phyloP scores from a whole-genome alignment of 2,888 invertebrate species.

The Protophormia terraenovae region DNA sequence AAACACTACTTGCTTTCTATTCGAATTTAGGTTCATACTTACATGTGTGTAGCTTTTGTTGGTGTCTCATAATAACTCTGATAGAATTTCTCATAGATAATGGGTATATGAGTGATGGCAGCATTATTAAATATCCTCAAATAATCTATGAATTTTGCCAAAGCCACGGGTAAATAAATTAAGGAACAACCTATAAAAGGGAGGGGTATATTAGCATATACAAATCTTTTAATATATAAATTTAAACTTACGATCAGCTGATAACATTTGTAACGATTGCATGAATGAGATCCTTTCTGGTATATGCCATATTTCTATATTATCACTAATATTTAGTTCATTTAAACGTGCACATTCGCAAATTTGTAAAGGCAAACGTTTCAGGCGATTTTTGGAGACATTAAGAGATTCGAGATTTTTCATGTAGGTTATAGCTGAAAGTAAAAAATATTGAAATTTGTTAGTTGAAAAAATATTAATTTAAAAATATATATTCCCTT shows the following conservation, averaged over 20 bases:
- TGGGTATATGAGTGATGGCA: constrained; percentile 79
- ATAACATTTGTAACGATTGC: constrained; percentile 77
- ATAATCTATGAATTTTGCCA: constrained; percentile 78
- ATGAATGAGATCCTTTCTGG: constrained; percentile 79
- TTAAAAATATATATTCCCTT: too few species aligned
- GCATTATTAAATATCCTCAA: constrained; percentile 80
- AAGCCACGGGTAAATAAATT: constrained; percentile 78
- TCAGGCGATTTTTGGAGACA: constrained; percentile 77
- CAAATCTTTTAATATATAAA: neutral
- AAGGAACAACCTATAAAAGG: constrained; percentile 76
- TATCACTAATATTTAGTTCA: constrained; percentile 79
- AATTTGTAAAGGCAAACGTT: constrained; percentile 77
- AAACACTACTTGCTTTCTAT: too few species aligned
- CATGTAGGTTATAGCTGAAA: constrained; percentile 77
- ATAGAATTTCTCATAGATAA: constrained; percentile 79
- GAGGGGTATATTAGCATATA: neutral
- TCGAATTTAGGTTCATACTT: constrained; percentile 51
- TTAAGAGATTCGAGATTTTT: constrained; percentile 78
- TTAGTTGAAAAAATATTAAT: too few species aligned
- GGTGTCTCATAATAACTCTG: constrained; percentile 79
- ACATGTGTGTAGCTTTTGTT: constrained; percentile 75
- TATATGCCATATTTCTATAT: constrained; percentile 77
- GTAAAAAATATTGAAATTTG: too few species aligned
- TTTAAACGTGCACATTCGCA: constrained; percentile 78
- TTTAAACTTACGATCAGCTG: constrained; percentile 78